phyloP scores from a whole-genome alignment of 2,113 vertebrate genomes.

The Sigmodon hispidus region DNA sequence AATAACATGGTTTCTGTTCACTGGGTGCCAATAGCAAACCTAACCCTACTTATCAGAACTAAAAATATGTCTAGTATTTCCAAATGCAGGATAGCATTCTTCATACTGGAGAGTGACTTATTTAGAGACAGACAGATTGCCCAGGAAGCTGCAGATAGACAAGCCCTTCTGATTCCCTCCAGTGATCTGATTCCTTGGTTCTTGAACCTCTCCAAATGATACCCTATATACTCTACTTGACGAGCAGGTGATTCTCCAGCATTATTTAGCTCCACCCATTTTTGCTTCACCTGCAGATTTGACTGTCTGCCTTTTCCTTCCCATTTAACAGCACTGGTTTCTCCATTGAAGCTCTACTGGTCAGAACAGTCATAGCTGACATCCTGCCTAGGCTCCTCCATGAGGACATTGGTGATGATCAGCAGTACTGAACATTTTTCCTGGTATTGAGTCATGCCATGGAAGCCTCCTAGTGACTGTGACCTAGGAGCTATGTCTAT shows the following conservation, averaged over 20 bases:
- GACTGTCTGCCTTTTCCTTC: neutral
- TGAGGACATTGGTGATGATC: neutral
- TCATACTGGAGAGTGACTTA: neutral
- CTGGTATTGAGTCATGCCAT: accelerated
- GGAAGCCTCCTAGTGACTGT: accelerated
- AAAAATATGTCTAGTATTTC: neutral
- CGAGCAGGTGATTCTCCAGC: neutral
- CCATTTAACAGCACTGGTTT: neutral
- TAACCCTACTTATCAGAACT: neutral
- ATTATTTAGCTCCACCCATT: neutral
- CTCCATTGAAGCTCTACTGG: neutral
- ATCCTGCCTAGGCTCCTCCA: neutral
- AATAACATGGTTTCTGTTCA: neutral
- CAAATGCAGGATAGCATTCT: neutral
- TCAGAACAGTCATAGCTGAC: neutral
- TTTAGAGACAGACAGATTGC: neutral
- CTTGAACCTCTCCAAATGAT: neutral
- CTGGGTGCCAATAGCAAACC: neutral
- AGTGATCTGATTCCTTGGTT: neutral
- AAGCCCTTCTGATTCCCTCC: neutral
- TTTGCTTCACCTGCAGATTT: neutral
- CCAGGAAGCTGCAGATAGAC: neutral
- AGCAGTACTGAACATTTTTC: neutral
- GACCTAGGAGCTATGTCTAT: neutral
- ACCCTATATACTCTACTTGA: neutral